A percentile compares a stretch with the other conserved stretches of the same genome.
phyloP scores from a whole-genome alignment of 2,888 invertebrate species.

The Cybosia mesomella region DNA sequence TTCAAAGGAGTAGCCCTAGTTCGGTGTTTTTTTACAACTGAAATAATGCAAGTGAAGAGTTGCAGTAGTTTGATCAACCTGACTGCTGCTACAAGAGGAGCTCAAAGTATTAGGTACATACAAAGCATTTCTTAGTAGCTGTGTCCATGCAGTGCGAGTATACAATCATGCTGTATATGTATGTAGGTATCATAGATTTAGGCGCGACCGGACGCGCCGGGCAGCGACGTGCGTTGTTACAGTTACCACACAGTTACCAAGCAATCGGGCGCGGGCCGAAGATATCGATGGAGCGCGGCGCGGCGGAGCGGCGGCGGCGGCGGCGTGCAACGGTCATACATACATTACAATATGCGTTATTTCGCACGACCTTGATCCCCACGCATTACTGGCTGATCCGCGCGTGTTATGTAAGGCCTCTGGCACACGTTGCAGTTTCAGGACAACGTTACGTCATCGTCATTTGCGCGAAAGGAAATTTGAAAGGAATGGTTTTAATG shows the following conservation, averaged over 20 bases:
- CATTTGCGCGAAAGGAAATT: slow-evolving; percentile 37
- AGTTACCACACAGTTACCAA: slow-evolving; percentile 28
- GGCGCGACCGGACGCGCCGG: slow-evolving; percentile 71
- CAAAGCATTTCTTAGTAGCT: background rate
- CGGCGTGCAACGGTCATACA: slow-evolving; percentile 49
- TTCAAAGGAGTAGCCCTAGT: no score
- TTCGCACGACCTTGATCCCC: slow-evolving; percentile 83
- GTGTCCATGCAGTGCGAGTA: background rate
- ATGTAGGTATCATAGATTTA: slow-evolving; percentile 51
- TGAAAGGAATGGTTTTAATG: slow-evolving; percentile 42
- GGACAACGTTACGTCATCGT: slow-evolving; percentile 42
- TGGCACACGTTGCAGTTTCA: slow-evolving; percentile 63
- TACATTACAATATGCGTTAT: slow-evolving; percentile 62
- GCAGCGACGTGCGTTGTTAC: slow-evolving; percentile 46
- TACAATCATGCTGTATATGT: background rate
- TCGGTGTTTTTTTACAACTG: no score
- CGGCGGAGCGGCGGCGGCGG: slow-evolving; percentile 10
- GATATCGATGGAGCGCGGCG: background rate
- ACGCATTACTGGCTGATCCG: slow-evolving; percentile 74
- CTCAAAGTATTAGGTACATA: background rate
- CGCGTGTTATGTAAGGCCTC: slow-evolving; percentile 77
- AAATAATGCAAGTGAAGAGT: no score
- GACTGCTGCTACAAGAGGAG: no score
- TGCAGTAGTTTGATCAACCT: no score
- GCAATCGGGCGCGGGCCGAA: slow-evolving; percentile 6